A percentile compares a stretch with the other conserved stretches of the same genome.
phyloP scores from a whole-genome alignment of 2,113 vertebrate genomes.

The Tragelaphus scriptus region DNA sequence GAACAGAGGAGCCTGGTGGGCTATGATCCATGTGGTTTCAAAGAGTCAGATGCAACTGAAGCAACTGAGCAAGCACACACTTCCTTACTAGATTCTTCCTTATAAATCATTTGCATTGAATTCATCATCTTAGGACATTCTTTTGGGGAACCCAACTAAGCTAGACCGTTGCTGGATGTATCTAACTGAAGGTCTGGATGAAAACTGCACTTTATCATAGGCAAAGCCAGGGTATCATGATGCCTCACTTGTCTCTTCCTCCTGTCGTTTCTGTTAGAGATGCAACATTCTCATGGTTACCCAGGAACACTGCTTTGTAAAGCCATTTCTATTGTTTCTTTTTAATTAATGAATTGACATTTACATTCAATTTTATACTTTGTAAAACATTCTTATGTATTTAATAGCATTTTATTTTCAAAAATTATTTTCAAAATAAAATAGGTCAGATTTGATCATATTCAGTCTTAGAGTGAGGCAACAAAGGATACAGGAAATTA shows the following conservation, averaged over 20 bases:
- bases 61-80: not conserved
- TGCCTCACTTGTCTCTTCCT: too few species aligned
- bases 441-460: not conserved
- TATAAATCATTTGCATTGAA: not conserved
- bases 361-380: not conserved
- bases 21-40: not conserved
- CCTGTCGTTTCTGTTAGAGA: not conserved
- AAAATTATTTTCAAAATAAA: slow-evolving; percentile 25
- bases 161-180: not conserved
- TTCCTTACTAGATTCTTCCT: not conserved
- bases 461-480: not conserved
- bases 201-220: not conserved
- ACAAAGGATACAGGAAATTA: slow-evolving; percentile 4
- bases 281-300: not conserved
- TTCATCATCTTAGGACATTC: not conserved
- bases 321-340: not conserved
- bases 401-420: not conserved
- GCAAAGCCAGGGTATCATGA: not conserved
- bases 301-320: not conserved
- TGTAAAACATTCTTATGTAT: not conserved
- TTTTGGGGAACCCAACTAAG: not conserved
- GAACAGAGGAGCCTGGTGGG: not conserved
- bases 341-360: not conserved
- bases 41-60: not conserved
- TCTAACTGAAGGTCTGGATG: not conserved